These are phyloP conservation scores for Danaus melanippus DNA, from an alignment of 1,140 invertebrate species.

Conservation along the genomic window DNA sequence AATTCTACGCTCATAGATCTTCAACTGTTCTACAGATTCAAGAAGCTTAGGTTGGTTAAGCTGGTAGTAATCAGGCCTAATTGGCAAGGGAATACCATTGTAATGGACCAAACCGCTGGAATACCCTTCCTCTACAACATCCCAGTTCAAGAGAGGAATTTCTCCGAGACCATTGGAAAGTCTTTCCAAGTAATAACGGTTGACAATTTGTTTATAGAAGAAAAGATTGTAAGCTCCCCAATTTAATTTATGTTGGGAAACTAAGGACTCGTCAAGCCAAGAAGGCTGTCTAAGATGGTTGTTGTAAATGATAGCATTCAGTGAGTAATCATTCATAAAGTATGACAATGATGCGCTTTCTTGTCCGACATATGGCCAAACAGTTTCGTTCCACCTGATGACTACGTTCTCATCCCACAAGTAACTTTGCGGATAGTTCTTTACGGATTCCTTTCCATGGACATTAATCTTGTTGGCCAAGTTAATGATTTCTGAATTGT, in stretches of 20 bases:
- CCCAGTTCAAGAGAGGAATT: conserved; percentile 68
- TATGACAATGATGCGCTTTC: conserved; percentile 74
- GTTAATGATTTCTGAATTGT: conserved; percentile 73
- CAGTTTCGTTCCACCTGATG: conserved; percentile 73
- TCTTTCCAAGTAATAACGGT: conserved; percentile 80
- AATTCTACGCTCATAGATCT: conserved; percentile 75
- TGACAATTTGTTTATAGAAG: conserved; percentile 75
- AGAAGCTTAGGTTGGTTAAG: conserved; percentile 40
- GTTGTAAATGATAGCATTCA: conserved; percentile 81
- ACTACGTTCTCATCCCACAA: conserved; percentile 52
- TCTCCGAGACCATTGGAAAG: conserved; percentile 76
- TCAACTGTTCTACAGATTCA: conserved; percentile 65
- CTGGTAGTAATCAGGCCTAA: conserved; percentile 68
- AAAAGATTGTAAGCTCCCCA: conserved; percentile 78
- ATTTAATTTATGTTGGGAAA: conserved; percentile 65
- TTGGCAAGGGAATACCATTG: conserved; percentile 78
- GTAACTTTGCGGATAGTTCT: conserved; percentile 43
- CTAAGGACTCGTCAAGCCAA: conserved; percentile 72
- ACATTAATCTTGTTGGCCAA: conserved; percentile 72
- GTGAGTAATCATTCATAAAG: conserved; percentile 81
- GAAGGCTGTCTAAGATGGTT: conserved; percentile 76
- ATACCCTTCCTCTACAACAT: conserved; percentile 76
- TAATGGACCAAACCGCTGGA: conserved; percentile 76
- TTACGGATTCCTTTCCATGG: conserved; percentile 38
- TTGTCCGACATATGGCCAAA: conserved; percentile 46